Percentiles rank a stretch among this genome's conserved stretches.
Evolutionary conservation across 1,140 invertebrate species (phyloP).

Genomic region (Mamestra configurata): DNA sequence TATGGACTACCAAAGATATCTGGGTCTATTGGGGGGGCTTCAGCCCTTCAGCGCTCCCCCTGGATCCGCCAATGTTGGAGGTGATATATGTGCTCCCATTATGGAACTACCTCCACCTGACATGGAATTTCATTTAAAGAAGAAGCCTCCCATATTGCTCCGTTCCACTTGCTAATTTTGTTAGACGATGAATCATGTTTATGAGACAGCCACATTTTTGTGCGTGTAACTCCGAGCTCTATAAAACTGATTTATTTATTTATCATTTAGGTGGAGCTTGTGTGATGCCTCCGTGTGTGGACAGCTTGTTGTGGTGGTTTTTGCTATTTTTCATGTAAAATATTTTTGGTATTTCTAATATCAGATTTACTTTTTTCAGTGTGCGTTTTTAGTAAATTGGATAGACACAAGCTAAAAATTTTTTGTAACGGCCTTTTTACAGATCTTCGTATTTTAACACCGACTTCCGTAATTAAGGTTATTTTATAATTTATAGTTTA

Average conservation of each 20-base stretch:
- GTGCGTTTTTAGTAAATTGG: no score
- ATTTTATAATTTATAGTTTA: no score
- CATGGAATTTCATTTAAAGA: constrained; percentile 81
- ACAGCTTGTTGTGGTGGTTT: background rate
- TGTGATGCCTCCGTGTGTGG: constrained; percentile 21
- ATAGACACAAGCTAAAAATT: no score
- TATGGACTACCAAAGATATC: no score
- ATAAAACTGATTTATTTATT: constrained; percentile 73
- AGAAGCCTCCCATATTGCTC: constrained; percentile 61
- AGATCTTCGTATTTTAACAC: no score
- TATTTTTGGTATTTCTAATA: background rate
- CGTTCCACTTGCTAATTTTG: constrained; percentile 72
- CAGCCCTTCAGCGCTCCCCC: no score
- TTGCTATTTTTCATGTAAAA: background rate
- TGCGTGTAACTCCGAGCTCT: constrained; percentile 63
- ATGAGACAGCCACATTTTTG: constrained; percentile 73
- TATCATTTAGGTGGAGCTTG: constrained; percentile 45
- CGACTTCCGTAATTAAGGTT: no score
- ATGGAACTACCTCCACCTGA: constrained; percentile 65
- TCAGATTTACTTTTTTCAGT: no score
- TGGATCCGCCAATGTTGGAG: no score
- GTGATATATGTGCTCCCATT: constrained; percentile 71
- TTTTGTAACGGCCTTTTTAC: no score
- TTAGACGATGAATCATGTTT: constrained; percentile 70
- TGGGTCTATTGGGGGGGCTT: no score